Evolutionary conservation across 2,797 vertebrate species (phyloP).

Genomic region (Paedocypris micromegethes): DNA sequence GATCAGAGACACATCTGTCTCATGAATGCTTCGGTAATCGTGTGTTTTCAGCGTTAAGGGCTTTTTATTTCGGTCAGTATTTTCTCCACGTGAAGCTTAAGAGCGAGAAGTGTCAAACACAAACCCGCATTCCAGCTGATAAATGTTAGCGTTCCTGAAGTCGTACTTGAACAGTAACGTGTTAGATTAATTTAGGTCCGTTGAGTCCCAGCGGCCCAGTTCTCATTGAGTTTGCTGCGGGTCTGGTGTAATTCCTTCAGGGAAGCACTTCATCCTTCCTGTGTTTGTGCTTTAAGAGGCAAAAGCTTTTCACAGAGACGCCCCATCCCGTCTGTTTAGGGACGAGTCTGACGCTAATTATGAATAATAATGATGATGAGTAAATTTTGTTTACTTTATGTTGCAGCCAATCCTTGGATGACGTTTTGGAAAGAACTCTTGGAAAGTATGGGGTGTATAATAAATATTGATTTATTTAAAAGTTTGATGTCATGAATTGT

Average conservation of each 20-base stretch:
- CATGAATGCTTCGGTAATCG: no score
- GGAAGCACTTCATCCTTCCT: conserved; percentile 28
- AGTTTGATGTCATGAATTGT: no score
- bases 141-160: conserved; percentile 3
- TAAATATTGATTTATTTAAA: no score
- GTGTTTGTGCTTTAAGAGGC: conserved; percentile 15
- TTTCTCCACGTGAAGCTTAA: not conserved
- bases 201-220: conserved; percentile 27
- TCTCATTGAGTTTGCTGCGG: conserved; percentile 26
- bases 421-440: not conserved
- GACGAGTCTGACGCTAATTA: conserved; percentile 33
- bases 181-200: conserved; percentile 33
- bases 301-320: conserved; percentile 17
- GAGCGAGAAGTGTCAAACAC: not conserved
- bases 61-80: no score
- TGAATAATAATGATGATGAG: conserved; percentile 36
- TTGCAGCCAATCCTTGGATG: not conserved
- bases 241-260: conserved; percentile 24
- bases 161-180: conserved; percentile 16
- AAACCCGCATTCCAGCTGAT: conserved; percentile 8
- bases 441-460: no score
- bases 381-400: conserved; percentile 40
- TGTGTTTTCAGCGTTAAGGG: not conserved
- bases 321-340: conserved; percentile 22
- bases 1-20: no score